Conservation (phyloP, 2,888 invertebrate genomes). For the Rapana venosa region DNA sequence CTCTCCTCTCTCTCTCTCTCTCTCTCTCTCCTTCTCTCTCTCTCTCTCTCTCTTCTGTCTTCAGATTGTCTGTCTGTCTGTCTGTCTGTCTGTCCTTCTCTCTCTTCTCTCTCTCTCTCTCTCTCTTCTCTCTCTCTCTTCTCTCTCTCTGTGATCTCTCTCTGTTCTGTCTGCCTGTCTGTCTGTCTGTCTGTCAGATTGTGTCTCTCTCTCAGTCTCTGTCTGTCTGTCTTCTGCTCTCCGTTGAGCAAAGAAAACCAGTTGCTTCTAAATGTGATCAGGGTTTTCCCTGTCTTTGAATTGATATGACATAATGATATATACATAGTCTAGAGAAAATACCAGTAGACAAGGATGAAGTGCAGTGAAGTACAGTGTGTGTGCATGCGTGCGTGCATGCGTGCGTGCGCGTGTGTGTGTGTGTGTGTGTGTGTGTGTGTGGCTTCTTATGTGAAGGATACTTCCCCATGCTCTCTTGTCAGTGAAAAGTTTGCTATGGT, state of each 20-base stretch:
- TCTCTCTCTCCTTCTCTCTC: conserved; percentile 14
- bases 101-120: not conserved
- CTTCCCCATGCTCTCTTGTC: not conserved
- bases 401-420: not conserved
- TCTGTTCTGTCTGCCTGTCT: not conserved
- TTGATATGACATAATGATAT: too few relatives aligned
- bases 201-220: too few relatives aligned
- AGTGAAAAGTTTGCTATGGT: not conserved
- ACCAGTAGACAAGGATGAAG: too few relatives aligned
- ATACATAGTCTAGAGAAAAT: too few relatives aligned
- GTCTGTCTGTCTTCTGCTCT: not conserved
- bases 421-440: conserved; percentile 13
- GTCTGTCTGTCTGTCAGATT: not conserved
- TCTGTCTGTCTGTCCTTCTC: not conserved
- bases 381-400: not conserved
- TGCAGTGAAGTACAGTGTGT: too few relatives aligned
- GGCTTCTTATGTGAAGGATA: not conserved
- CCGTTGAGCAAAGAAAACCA: not conserved
- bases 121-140: not conserved
- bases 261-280: too few relatives aligned
- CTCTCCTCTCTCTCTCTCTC: not conserved
- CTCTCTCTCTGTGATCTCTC: not conserved
- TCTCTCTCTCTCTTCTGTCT: not conserved
- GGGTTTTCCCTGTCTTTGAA: too few relatives aligned
- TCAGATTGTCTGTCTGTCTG: not conserved